Evolutionary conservation across 2,888 invertebrate species (phyloP).

Genomic region (Phyto melanocephala): DNA sequence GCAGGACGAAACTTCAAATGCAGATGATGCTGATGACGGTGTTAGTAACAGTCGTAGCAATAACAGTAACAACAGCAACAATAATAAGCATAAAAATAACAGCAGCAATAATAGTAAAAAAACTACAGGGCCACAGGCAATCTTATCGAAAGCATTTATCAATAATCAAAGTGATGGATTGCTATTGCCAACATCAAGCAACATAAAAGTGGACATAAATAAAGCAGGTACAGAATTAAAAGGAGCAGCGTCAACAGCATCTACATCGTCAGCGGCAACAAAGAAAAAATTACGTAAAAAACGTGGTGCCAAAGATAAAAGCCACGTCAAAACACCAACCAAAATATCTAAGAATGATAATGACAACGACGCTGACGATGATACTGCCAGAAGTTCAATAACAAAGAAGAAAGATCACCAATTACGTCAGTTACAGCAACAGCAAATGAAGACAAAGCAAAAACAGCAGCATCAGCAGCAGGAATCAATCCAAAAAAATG

Average conservation of each 20-base stretch:
- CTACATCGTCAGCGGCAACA: conserved; percentile 57
- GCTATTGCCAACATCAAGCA: conserved; percentile 61
- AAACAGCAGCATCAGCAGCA: conserved; percentile 64
- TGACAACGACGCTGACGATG: conserved; percentile 25
- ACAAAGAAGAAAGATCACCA: conserved; percentile 66
- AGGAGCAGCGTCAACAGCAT: not conserved
- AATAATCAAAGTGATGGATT: conserved; percentile 77
- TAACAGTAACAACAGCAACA: conserved; percentile 4
- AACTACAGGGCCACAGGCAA: conserved; percentile 54
- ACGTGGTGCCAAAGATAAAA: conserved; percentile 67
- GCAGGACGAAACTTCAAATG: conserved; percentile 47
- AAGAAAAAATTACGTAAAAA: conserved; percentile 69
- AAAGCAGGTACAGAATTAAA: conserved; percentile 54
- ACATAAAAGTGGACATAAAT: conserved; percentile 44
- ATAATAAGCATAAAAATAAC: conserved; percentile 53
- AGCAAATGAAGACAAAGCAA: not conserved
- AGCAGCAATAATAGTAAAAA: conserved; percentile 60
- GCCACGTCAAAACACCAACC: conserved; percentile 57
- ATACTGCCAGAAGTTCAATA: conserved; percentile 36
- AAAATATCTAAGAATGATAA: conserved; percentile 40
- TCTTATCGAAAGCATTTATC: conserved; percentile 69
- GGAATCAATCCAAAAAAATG: conserved; percentile 48
- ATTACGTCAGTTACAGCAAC: not conserved
- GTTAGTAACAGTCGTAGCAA: not conserved
- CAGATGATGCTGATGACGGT: conserved; percentile 36